Base-by-base conservation (phyloP, 2,888 invertebrate species). In the Eulithis testata region DNA sequence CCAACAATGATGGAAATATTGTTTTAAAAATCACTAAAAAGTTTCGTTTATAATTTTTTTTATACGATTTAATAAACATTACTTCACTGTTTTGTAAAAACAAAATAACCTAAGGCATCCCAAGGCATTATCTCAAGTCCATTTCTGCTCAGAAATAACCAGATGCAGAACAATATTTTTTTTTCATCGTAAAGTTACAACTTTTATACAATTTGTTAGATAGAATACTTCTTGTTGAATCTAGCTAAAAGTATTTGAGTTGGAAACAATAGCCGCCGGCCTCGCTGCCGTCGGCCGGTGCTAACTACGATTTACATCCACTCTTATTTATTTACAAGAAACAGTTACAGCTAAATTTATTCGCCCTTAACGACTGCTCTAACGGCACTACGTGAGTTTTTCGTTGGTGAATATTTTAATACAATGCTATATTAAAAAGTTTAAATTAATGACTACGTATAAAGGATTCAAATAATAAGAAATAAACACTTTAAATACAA, bases 291-390 rank as follows among this genome's bases (percentile, higher is more conserved):
- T 72, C 82, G 55, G 62, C 12, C 62, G 62, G 61, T 81, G 81
- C 83, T 87, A 84, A 86, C 85, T 87, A 88, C 86, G 82, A 86
- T 87, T 89, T 88, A 88, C 85, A 88, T 86, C 83, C 82, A 79
- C 81, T 81, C 78, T 83, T 86, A 85, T 86, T 87, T 85, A 87
- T 85, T 86, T 82, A 84, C 82, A 81, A 82, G 77, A 76, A 78
- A 80, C 78, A 57, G 63, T 63, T 57, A 82, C 79, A 77, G 80
- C 80, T 82, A 78, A 79, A 82, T 81, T 80, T 79, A 84, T 81
- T 83, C 76, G 79, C 76, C 63, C 74, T 76, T 74, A 76, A 72
- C 70, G 73, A 55, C 59, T 55, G 55, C 21, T 59, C 12, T 47
- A 55, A 57, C 31, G 50, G 11, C 56, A 45, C 59, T 60, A 56